Conservation (phyloP, 1,140 invertebrate species). For the Drosophila auraria region DNA sequence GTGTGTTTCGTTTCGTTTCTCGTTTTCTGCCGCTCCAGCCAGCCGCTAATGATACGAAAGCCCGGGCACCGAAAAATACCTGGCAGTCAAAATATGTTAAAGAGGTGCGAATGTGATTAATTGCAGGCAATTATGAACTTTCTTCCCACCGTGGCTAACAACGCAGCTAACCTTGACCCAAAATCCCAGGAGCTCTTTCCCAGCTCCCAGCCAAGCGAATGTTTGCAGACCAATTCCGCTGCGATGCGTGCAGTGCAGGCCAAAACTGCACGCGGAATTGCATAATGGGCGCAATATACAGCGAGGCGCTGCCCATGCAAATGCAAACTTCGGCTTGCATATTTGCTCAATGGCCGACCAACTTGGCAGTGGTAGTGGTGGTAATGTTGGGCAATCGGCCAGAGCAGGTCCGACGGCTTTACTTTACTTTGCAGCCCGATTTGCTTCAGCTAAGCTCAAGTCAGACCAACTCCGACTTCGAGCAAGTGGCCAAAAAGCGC, state of each 20-base stretch:
- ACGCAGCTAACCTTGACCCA: conserved; percentile 78
- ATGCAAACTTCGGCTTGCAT: conserved; percentile 49
- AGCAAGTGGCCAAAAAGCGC: conserved; percentile 55
- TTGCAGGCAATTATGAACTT: conserved; percentile 64
- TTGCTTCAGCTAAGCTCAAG: conserved; percentile 13
- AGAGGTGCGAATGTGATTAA: conserved; percentile 61
- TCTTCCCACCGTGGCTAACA: conserved; percentile 47
- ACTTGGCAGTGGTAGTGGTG: conserved; percentile 24
- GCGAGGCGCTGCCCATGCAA: conserved; percentile 31
- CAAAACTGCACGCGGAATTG: conserved; percentile 57
- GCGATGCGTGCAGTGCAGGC: conserved; percentile 14
- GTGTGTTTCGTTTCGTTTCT: conserved; percentile 41
- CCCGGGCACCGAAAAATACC: conserved; percentile 15
- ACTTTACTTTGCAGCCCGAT: conserved; percentile 21
- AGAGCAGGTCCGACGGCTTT: conserved; percentile 35
- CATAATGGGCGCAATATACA: conserved; percentile 56
- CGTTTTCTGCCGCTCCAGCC: conserved; percentile 34
- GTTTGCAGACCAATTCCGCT: background rate
- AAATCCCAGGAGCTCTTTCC: conserved; percentile 21
- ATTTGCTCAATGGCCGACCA: conserved; percentile 52
- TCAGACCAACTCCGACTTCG: conserved; percentile 44
- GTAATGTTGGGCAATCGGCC: conserved; percentile 39
- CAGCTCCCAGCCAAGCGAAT: conserved; percentile 13
- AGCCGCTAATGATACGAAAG: conserved; percentile 56
- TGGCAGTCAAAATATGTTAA: conserved; percentile 49